A percentile compares a stretch with the other conserved stretches of the same genome.
These are phyloP conservation scores for Eumacrocentrus americanus DNA, from an alignment of 2,888 invertebrate genomes.

Conservation along the genomic window DNA sequence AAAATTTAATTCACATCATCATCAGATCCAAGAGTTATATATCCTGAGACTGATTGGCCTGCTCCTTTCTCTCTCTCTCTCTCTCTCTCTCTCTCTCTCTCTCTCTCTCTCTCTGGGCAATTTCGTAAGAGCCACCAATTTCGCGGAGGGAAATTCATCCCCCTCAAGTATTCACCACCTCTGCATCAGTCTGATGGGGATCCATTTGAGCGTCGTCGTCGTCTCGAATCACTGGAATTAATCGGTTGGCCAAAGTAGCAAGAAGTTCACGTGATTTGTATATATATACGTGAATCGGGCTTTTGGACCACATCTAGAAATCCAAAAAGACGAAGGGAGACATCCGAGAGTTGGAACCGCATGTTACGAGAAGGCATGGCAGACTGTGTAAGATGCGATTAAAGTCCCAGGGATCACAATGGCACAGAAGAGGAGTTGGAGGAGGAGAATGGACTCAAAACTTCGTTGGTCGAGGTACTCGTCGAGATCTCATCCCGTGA, in stretches of 20 bases:
- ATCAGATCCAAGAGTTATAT: constrained; percentile 5
- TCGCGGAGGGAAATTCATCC: constrained; percentile 11
- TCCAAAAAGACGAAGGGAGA: neutral
- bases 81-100: too few species aligned
- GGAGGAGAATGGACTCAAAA: neutral
- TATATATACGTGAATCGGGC: neutral
- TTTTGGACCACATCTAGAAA: neutral
- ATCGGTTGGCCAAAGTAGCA: constrained; percentile 11
- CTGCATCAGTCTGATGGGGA: neutral
- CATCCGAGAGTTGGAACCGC: neutral
- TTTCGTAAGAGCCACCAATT: constrained; percentile 24
- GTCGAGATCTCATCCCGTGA: constrained; percentile 2
- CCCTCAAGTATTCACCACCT: constrained; percentile 4
- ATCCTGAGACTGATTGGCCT: constrained; percentile 5
- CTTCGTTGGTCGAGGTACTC: neutral
- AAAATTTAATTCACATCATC: too few species aligned
- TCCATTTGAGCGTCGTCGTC: constrained; percentile 21
- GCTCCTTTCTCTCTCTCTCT: neutral
- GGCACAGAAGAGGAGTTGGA: neutral
- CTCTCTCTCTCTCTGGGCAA: constrained; percentile 17
- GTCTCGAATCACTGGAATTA: constrained; percentile 19
- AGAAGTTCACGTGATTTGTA: constrained; percentile 14
- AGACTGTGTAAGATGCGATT: neutral
- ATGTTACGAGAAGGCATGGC: neutral
- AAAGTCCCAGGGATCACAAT: neutral